Base-by-base conservation (phyloP, 2,888 invertebrate species). In the Fragum sueziense region DNA sequence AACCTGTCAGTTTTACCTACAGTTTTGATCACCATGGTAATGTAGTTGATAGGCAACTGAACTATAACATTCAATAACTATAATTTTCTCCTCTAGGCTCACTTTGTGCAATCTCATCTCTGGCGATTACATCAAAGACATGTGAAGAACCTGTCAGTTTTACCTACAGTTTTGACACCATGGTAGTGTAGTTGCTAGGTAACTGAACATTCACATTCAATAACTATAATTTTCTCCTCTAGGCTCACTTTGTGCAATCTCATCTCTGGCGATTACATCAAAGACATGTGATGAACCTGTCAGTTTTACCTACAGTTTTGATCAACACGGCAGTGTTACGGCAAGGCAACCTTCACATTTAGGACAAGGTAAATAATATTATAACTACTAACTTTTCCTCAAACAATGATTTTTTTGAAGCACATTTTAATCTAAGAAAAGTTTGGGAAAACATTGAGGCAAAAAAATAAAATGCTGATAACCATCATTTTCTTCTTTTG, bases 81-180 rank as follows among this genome's bases (percentile, higher is more conserved):
- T n/a, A n/a, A n/a, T n/a, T n/a, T n/a, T 25, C 31, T 31, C 27
- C 82, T 83, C 4, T 81, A 92, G 92, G 90, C 11, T 91, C 95
- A 1, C 88, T 95, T 6, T 95, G 95, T 90, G 90, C 93, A 70
- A 93, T 95, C 11, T 93, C 95, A 2, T 93, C 94, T 71, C 93
- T 95, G 14, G 91, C 91, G 0, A 90, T 95, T 34, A 93, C 94
- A 37, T 95, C 95, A 14, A 95, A 94, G 91, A 94, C 94, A 4
- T 77, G 86, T 11, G 83, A 91, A 1, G 95, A 95, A 80, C 90
- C 93, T 54, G 89, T 93, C 70, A 95, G 94, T 29, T 91, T 90
- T 52, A 91, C 90, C 0, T 95, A 95, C 83, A 90, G 81, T 11
- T 90, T 95, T 72, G 92, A 94, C 87, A 91, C 34, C 87, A 93